Base-by-base conservation (phyloP, 2,797 vertebrate species). In the Melanotaenia boesemani region DNA sequence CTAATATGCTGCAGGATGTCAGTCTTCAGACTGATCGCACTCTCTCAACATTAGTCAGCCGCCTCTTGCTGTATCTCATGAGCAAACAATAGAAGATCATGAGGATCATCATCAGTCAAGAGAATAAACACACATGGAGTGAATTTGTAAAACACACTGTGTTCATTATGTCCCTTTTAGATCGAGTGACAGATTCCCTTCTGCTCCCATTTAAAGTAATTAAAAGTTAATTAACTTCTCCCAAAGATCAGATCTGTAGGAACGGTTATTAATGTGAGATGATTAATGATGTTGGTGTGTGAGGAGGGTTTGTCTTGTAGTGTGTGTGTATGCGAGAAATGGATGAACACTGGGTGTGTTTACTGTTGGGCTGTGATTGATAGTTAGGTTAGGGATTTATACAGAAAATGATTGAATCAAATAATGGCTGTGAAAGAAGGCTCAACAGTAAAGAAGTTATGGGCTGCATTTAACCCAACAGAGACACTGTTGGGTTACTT, bases 311-410 rank as follows among this genome's bases (percentile, higher is more conserved):
- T 39, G 28, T 61, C 22, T 32, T 59, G 24, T 64, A 59, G 32
- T 34, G 32, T 34, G 32, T 41, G 28, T 55, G 34, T 28, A 28
- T n/a, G 11, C 2, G n/a, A 54, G 36, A 41, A 48, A 36, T 41
- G 13, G 58, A 66, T 77, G 70, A 71, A 78, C 67, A 63, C 71
- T 55, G 54, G 63, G 37, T 59, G 74, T 8, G 75, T 74, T 65
- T 64, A 36, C 74, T 70, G 74, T 44, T 72, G 86, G 64, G 64
- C 48, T 20, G n/a, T 93, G 94, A 94, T 72, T 94, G 92, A 94
- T 82, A 68, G 79, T 80, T 89, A 81, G 80, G 88, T 81, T 89
- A 13, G 12, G 12, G 52, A 54, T 10, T 24, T 10, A 22, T 22
- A 52, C 48, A 24, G n/a, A 24, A 24, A 52, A 26, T 13, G 22